A percentile compares a stretch with the other conserved stretches of the same genome.
Evolutionary conservation across 2,113 vertebrate species (phyloP).

Genomic region (Pollachius pollachius): DNA sequence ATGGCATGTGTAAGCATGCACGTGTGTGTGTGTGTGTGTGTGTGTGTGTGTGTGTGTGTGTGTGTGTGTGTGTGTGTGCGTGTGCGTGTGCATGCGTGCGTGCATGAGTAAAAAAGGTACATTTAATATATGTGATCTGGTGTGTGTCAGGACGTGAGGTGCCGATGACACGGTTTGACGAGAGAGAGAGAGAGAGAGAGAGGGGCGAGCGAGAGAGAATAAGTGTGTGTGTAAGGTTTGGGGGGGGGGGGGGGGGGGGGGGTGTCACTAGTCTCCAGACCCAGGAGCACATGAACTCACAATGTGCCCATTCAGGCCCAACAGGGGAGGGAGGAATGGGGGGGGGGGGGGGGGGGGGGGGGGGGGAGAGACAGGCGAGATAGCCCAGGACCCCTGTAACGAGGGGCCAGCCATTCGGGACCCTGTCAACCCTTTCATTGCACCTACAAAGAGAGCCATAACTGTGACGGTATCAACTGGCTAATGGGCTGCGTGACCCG

Average conservation of each 20-base stretch:
- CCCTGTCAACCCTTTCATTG: constrained; percentile 53
- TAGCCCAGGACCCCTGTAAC: constrained; percentile 62
- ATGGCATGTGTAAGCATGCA: not conserved
- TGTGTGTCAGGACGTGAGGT: constrained; percentile 61
- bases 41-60: constrained; percentile 11
- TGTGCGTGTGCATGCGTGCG: constrained; percentile 4
- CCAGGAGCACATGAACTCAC: constrained; percentile 37
- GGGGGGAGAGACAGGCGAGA: constrained; percentile 63
- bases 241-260: no score
- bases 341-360: constrained; percentile 37
- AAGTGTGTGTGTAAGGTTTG: no score
- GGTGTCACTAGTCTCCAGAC: constrained; percentile 10
- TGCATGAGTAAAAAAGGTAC: not conserved
- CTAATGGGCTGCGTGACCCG: constrained; percentile 44
- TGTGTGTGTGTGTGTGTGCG: constrained; percentile 14
- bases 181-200: constrained; percentile 41
- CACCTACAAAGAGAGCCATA: constrained; percentile 57
- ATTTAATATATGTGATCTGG: constrained; percentile 62
- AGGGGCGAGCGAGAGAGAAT: not conserved
- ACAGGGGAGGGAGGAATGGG: not conserved
- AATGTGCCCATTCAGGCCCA: constrained; percentile 62
- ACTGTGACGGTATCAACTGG: constrained; percentile 37
- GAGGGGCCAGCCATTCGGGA: constrained; percentile 41
- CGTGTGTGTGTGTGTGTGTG: constrained; percentile 40
- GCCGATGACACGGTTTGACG: constrained; percentile 68